These are phyloP conservation scores for Rhingia rostrata DNA, from an alignment of 2,888 invertebrate species.

Conservation along the genomic window DNA sequence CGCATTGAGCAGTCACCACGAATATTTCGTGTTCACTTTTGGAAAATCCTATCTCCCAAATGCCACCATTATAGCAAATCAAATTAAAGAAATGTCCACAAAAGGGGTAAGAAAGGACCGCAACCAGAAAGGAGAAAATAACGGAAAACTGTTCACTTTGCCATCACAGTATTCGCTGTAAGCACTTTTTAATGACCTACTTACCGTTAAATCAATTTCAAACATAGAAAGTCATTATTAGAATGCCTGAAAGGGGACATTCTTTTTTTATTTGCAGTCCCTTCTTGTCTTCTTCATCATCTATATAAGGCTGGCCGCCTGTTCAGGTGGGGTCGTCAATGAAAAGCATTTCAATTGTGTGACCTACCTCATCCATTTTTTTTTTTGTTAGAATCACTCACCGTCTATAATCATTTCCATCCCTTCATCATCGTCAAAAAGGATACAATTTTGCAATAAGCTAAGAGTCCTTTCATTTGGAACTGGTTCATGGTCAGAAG, in stretches of 20 bases:
- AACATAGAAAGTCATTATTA: conserved; percentile 67
- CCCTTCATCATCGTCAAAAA: conserved; percentile 44
- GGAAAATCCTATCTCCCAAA: background rate
- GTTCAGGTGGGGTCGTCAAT: conserved; percentile 54
- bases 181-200: conserved; percentile 71
- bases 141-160: conserved; percentile 28
- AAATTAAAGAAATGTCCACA: conserved; percentile 18
- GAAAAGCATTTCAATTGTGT: conserved; percentile 38
- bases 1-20: no score
- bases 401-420: conserved; percentile 26
- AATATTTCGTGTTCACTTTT: no score
- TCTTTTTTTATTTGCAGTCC: conserved; percentile 27
- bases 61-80: conserved; percentile 27
- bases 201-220: conserved; percentile 72
- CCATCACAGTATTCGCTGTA: conserved; percentile 54
- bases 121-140: conserved; percentile 5
- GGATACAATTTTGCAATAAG: conserved; percentile 48
- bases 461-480: conserved; percentile 43
- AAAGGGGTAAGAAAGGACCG: conserved; percentile 25
- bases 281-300: conserved; percentile 1
- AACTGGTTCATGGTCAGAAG: conserved; percentile 66
- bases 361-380: background rate
- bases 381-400: conserved; percentile 12
- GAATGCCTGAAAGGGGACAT: conserved; percentile 18
- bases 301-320: background rate